phyloP scores from a whole-genome alignment of 2,888 invertebrate species.

The Byasa hedistus region DNA sequence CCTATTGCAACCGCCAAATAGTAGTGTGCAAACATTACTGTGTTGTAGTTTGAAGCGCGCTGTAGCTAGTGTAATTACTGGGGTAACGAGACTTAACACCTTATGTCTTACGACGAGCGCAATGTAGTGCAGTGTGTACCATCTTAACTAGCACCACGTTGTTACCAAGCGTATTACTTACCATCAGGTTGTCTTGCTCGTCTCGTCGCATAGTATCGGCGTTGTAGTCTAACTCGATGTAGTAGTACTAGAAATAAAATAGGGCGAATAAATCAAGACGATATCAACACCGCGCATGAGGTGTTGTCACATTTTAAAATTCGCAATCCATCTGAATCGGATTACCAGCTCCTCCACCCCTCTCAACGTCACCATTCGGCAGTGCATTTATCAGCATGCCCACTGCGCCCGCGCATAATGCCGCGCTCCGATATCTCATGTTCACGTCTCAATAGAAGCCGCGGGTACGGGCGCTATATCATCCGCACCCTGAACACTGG shows the following conservation, averaged over 20 bases:
- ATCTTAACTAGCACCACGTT: too few relatives aligned
- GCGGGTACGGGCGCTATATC: constrained; percentile 48
- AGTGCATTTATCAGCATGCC: constrained; percentile 70
- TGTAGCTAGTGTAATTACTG: too few relatives aligned
- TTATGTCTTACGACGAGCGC: too few relatives aligned
- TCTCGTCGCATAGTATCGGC: too few relatives aligned
- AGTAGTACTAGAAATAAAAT: background rate
- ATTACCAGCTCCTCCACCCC: constrained; percentile 41
- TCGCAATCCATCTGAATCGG: constrained; percentile 42
- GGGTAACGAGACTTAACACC: too few relatives aligned
- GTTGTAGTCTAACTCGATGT: too few relatives aligned
- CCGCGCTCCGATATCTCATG: constrained; percentile 59
- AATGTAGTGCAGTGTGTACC: too few relatives aligned
- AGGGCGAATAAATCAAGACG: constrained; percentile 31
- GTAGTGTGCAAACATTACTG: too few relatives aligned
- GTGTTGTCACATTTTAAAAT: constrained; percentile 43
- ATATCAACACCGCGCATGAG: constrained; percentile 31
- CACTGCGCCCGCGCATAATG: constrained; percentile 42
- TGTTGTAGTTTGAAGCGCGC: too few relatives aligned
- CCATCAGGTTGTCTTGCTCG: too few relatives aligned
- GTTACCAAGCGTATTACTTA: too few relatives aligned
- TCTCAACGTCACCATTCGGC: constrained; percentile 42
- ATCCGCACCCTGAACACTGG: constrained; percentile 38
- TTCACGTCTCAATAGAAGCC: constrained; percentile 61
- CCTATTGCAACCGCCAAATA: too few relatives aligned